Percentiles rank a stretch among this genome's conserved stretches.
Evolutionary conservation across 1,140 invertebrate species (phyloP).

Genomic region (Drosophila sproati): DNA sequence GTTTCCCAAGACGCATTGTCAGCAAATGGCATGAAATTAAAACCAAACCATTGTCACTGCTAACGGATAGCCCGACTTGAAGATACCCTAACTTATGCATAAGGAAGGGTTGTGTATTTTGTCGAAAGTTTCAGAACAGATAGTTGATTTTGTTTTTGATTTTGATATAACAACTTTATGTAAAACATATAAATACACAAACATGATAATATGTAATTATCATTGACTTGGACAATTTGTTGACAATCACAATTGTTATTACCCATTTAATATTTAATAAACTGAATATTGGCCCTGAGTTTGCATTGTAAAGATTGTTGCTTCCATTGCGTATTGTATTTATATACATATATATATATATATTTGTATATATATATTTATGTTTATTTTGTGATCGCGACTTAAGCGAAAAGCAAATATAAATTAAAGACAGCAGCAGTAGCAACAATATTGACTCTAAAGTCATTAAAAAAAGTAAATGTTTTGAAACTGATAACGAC

Average conservation of each 20-base stretch:
- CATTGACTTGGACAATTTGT: no score
- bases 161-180: no score
- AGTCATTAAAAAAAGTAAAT: not conserved
- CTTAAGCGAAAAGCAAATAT: constrained; percentile 12
- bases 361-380: no score
- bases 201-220: no score
- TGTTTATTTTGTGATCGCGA: not conserved
- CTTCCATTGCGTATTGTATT: constrained; percentile 1
- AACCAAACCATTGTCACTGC: not conserved
- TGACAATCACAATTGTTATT: no score
- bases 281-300: constrained; percentile 23
- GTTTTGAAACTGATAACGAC: not conserved
- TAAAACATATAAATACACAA: no score
- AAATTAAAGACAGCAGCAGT: not conserved
- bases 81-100: not conserved
- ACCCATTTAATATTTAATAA: not conserved
- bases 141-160: no score
- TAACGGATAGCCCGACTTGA: not conserved
- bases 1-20: constrained; percentile 3
- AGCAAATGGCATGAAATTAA: constrained; percentile 9
- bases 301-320: constrained; percentile 6
- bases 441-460: not conserved
- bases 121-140: no score
- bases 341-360: no score
- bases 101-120: no score